Evolutionary conservation across 2,888 invertebrate species (phyloP).

Genomic region (Drosophila macrospina): DNA sequence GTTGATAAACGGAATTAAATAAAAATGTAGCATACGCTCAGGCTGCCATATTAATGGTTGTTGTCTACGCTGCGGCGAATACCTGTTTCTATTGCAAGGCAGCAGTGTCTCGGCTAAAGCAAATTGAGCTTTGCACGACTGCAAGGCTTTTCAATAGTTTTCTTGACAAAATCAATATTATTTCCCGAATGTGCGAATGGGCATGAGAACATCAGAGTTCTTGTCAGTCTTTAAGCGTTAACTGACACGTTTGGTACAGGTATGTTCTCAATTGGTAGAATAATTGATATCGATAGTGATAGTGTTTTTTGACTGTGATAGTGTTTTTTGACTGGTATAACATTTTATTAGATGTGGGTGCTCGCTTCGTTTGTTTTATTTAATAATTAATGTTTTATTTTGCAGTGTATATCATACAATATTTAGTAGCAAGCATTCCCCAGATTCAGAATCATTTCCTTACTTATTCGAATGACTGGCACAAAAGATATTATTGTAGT

Average conservation of each 20-base stretch:
- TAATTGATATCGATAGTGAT: too few species aligned
- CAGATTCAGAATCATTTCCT: constrained; percentile 22
- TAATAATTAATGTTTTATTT: neutral
- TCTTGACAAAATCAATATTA: constrained; percentile 50
- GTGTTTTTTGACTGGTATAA: too few species aligned
- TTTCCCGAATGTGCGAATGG: neutral
- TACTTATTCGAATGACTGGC: constrained; percentile 14
- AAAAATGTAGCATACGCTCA: constrained; percentile 21
- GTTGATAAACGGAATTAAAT: constrained; percentile 8
- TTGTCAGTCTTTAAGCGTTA: constrained; percentile 25
- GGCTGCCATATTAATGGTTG: neutral
- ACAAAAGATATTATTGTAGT: constrained; percentile 3
- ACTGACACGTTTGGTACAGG: constrained; percentile 26
- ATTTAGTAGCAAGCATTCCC: neutral
- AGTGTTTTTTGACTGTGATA: too few species aligned
- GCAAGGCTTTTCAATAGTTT: constrained; percentile 12
- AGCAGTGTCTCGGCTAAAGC: constrained; percentile 17
- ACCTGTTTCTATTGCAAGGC: neutral
- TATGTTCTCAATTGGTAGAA: constrained; percentile 9
- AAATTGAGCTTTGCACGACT: constrained; percentile 10
- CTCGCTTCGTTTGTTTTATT: too few species aligned
- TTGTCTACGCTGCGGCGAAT: constrained; percentile 9
- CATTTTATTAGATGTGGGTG: neutral
- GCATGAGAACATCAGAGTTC: constrained; percentile 15
- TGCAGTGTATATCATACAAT: neutral